Evolutionary conservation across 2,888 invertebrate species (phyloP).

Genomic region (Uloborus plumipes): DNA sequence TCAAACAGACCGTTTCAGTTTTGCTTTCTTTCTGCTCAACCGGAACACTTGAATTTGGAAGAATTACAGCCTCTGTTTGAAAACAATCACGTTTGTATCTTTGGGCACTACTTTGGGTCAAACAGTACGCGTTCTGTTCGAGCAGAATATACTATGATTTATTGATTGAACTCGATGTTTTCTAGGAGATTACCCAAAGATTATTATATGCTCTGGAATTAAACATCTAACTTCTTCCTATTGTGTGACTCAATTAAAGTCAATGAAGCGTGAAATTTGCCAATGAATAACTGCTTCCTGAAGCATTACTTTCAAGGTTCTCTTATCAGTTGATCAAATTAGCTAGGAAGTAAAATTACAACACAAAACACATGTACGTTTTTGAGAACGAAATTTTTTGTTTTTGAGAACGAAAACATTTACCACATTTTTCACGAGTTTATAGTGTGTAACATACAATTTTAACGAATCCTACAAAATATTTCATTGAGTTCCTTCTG

Average conservation of each 20-base stretch:
- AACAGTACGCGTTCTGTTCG: too few relatives aligned
- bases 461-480: too few relatives aligned
- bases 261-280: not conserved
- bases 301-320: not conserved
- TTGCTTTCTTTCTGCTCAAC: slow-evolving; percentile 3
- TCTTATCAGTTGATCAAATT: not conserved
- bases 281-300: not conserved
- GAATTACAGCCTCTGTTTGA: not conserved
- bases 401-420: too few relatives aligned
- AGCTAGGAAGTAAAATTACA: too few relatives aligned
- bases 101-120: not conserved
- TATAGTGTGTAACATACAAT: too few relatives aligned
- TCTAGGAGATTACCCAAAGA: too few relatives aligned
- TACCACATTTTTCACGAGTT: too few relatives aligned
- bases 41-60: not conserved
- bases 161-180: too few relatives aligned
- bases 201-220: not conserved
- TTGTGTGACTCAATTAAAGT: not conserved
- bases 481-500: too few relatives aligned
- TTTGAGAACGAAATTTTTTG: too few relatives aligned
- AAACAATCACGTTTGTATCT: slow-evolving; percentile 8
- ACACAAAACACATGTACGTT: too few relatives aligned
- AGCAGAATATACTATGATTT: too few relatives aligned
- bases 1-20: slow-evolving; percentile 36
- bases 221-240: not conserved